Conservation (phyloP, 2,797 vertebrate species). For the Myotis pilosus region DNA sequence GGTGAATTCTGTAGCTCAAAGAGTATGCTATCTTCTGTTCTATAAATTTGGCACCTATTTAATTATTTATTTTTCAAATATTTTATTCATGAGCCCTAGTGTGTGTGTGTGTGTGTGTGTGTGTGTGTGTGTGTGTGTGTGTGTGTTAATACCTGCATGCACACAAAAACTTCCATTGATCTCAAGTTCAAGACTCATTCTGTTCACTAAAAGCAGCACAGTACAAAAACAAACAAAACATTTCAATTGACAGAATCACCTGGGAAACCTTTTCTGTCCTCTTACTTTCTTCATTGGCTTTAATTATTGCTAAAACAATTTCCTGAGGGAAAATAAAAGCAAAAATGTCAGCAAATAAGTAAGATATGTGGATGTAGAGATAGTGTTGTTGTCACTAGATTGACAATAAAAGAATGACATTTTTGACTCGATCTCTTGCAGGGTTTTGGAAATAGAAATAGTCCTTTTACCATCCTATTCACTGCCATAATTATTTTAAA, state of each 20-base stretch:
- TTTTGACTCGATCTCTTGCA: not conserved
- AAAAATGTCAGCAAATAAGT: not conserved
- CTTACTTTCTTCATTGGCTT: constrained; percentile 12
- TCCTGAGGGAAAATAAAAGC: not conserved
- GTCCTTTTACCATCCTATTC: not conserved
- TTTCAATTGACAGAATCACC: not conserved
- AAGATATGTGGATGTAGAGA: not conserved
- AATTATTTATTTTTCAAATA: constrained; percentile 43
- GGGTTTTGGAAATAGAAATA: not conserved
- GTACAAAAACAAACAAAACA: not conserved
- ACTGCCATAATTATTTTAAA: not conserved
- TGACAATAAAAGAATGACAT: not conserved
- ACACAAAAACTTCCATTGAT: not conserved
- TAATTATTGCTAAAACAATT: not conserved
- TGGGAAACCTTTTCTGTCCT: not conserved
- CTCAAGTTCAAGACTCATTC: not conserved
- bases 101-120: not conserved
- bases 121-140: not conserved
- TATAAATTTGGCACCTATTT: not conserved
- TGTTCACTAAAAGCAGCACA: not conserved
- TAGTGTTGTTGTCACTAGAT: not conserved
- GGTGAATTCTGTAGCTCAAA: constrained; percentile 23
- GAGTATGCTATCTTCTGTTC: constrained; percentile 40
- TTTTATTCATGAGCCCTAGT: not conserved
- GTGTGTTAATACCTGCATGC: not conserved